Conservation (phyloP, 2,797 vertebrate genomes). For the Spinus olivaceus region DNA sequence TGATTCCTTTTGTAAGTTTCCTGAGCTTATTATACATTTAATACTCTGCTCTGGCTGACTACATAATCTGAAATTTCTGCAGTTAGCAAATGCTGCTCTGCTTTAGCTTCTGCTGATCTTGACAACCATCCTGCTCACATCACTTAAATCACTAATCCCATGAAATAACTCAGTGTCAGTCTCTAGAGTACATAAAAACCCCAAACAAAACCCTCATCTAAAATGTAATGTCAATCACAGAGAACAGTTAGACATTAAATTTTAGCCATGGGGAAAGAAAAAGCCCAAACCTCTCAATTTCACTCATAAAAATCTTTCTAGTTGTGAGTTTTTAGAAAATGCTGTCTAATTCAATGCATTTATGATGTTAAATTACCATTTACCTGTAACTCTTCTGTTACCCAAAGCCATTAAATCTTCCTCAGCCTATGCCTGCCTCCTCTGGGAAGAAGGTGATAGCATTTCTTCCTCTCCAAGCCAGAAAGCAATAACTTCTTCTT, state of each 20-base stretch:
- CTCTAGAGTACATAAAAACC: not conserved
- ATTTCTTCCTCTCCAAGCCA: not conserved
- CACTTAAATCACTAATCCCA: not conserved
- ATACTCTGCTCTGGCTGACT: not conserved
- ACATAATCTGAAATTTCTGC: not conserved
- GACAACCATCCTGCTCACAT: not conserved
- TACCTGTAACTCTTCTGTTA: not conserved
- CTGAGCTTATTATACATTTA: not conserved
- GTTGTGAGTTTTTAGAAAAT: not conserved
- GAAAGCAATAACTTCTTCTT: not conserved
- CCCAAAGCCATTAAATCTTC: not conserved
- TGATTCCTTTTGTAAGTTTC: not conserved
- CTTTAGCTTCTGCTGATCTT: conserved; percentile 11
- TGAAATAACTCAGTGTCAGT: not conserved
- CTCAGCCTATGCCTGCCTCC: not conserved
- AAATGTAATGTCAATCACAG: not conserved
- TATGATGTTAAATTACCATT: not conserved
- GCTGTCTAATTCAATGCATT: not conserved
- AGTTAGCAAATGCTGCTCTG: not conserved
- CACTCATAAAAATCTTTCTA: not conserved
- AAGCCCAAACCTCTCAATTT: not conserved
- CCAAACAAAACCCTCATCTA: not conserved
- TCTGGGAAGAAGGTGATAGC: not conserved
- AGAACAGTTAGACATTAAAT: not conserved
- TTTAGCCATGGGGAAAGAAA: not conserved